These are phyloP conservation scores for Mallotus villosus DNA, from an alignment of 2,797 vertebrate species.

Conservation along the genomic window DNA sequence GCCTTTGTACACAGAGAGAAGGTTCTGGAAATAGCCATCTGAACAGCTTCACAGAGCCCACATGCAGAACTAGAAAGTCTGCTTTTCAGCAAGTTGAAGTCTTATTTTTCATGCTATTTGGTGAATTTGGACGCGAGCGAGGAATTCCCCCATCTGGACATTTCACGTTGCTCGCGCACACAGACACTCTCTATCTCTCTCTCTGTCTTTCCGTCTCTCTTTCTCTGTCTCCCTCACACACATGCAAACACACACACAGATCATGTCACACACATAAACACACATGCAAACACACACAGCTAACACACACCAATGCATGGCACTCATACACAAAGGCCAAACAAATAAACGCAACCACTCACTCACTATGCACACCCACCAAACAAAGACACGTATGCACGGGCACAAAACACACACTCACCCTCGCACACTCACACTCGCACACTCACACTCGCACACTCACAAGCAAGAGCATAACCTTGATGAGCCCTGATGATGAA, in stretches of 20 bases:
- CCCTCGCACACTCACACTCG: constrained; percentile 23
- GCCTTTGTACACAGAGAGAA: constrained; percentile 34
- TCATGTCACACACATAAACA: constrained; percentile 3
- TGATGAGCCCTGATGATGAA: constrained; percentile 15
- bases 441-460: constrained; percentile 10
- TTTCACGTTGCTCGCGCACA: constrained; percentile 8
- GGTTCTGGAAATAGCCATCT: constrained; percentile 9
- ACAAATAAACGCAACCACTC: neutral
- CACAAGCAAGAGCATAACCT: constrained; percentile 8
- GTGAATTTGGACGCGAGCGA: constrained; percentile 13
- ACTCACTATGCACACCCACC: neutral
- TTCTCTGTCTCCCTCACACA: constrained; percentile 7
- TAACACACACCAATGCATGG: neutral
- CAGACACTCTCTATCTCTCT: no score
- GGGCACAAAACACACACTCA: constrained; percentile 18
- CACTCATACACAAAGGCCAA: neutral
- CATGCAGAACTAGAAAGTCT: constrained; percentile 38
- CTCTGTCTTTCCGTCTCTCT: no score
- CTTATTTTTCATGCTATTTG: constrained; percentile 43
- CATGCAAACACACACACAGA: constrained; percentile 16
- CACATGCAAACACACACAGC: constrained; percentile 4
- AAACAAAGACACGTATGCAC: constrained; percentile 17
- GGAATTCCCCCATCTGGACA: neutral
- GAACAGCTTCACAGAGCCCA: constrained; percentile 30
- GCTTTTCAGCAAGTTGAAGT: constrained; percentile 40